Base-by-base conservation (phyloP, 2,113 vertebrate genomes). In the Oreochromis tanganicae region DNA sequence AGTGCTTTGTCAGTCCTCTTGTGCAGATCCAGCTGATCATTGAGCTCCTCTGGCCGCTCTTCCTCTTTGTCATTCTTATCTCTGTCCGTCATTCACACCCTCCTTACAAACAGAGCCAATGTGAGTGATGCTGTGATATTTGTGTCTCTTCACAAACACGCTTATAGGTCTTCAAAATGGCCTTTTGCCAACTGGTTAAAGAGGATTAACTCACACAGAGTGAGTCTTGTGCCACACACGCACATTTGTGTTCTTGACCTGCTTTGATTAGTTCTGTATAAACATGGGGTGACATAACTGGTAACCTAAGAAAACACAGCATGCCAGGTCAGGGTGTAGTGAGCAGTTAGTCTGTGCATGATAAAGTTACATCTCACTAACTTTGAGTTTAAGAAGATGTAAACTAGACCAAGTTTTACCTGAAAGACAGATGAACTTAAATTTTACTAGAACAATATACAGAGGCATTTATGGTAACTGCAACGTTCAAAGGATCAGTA, bases 11-110 rank as follows among this genome's bases (percentile, higher is more conserved):
- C 21, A 24, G 21, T 81, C 4, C 5, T 84, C 13, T 50, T 29
- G 10, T 81, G 2, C 95, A 99, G 98, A 52, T 98, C 81, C 97
- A 99, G 84, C 93, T 99, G 82, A 81, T 96, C 78, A 97, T 98
- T 1, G 98, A 99, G 94, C 63, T 99, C 66, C 91, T 98, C 8
- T 99, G 98, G 98, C 98, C 98, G 0, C 97, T 99, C 41, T 98
- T 99, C 92, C 96, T 99, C 85, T 99, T 99, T 68, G 86, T 98
- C 88, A 98, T 98, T 94, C 93, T 98, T 89, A 97, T 98, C 84
- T 95, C 97, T 0, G 97, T 98, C 68, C 96, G 97, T 7, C 96
- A 95, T 8, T 98, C 97, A 11, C 96, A 98, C 87, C 97, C 97
- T 0, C 97, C 97, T 1, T 96, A 97, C 86, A 96, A 97, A 86